Conservation (phyloP, 2,113 vertebrate genomes). For the Gopherus flavomarginatus region DNA sequence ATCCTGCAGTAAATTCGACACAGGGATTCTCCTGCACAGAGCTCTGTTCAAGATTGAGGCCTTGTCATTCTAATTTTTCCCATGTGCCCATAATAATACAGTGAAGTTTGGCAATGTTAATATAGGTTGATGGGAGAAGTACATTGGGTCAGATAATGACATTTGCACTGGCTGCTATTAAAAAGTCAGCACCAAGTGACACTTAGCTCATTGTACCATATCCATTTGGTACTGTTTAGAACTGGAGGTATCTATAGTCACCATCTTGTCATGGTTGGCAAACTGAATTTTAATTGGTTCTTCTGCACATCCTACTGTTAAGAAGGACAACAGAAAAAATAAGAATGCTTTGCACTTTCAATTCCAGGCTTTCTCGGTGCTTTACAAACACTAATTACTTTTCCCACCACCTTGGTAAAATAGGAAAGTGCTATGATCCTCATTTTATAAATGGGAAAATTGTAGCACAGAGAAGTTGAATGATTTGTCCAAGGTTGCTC, state of each 20-base stretch:
- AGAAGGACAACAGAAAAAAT: not conserved
- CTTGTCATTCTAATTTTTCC: not conserved
- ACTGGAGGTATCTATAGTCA: not conserved
- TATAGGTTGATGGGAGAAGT: not conserved
- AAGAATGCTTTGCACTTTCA: not conserved
- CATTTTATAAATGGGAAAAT: not conserved
- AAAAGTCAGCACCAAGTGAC: rapidly evolving
- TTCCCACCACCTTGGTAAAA: not conserved
- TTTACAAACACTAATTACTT: not conserved
- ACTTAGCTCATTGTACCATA: not conserved
- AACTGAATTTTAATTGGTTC: not conserved
- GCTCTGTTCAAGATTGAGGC: not conserved
- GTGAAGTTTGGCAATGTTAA: not conserved
- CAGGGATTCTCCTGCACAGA: not conserved
- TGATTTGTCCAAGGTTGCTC: not conserved
- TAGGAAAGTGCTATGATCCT: not conserved
- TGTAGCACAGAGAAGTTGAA: not conserved
- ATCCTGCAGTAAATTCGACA: not conserved
- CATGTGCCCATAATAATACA: not conserved
- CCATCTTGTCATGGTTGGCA: not conserved
- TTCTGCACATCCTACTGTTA: not conserved
- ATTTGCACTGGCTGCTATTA: not conserved
- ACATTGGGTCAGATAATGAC: not conserved
- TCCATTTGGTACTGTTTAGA: not conserved
- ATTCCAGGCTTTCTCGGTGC: not conserved